These are phyloP conservation scores for Dipus sagitta DNA, from an alignment of 2,797 vertebrate species.

Conservation along the genomic window DNA sequence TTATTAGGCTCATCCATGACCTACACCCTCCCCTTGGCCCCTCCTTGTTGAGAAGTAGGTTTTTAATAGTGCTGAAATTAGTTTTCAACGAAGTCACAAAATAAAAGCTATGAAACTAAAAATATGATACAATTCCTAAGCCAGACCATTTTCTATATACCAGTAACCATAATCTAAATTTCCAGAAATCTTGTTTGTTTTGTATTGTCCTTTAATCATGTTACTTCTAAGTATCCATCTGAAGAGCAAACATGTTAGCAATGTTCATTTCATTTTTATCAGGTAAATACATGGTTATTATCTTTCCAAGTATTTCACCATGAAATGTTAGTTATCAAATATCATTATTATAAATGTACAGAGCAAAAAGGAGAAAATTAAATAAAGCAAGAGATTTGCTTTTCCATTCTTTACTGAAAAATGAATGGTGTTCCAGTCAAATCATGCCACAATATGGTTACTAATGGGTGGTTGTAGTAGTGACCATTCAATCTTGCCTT, in stretches of 20 bases:
- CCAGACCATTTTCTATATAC: not conserved
- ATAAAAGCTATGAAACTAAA: slow-evolving; percentile 58
- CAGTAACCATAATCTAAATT: slow-evolving; percentile 13
- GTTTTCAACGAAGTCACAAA: slow-evolving; percentile 54
- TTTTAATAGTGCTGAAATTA: slow-evolving; percentile 41
- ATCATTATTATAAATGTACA: slow-evolving; percentile 4
- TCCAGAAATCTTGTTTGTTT: slow-evolving; percentile 46
- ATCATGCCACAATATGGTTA: slow-evolving; percentile 9
- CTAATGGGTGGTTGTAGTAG: slow-evolving; percentile 11
- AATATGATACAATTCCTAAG: slow-evolving; percentile 1
- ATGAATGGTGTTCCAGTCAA: not conserved
- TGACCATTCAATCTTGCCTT: not conserved
- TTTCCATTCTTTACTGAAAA: slow-evolving; percentile 43
- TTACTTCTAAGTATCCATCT: slow-evolving; percentile 22
- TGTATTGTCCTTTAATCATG: slow-evolving; percentile 3
- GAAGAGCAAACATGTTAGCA: slow-evolving; percentile 47
- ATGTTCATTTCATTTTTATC: slow-evolving; percentile 40
- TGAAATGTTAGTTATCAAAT: slow-evolving; percentile 10
- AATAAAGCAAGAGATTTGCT: slow-evolving; percentile 27
- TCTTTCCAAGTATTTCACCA: slow-evolving; percentile 13
- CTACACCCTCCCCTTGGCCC: too few species aligned
- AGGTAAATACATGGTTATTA: slow-evolving; percentile 2
- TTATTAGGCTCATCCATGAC: too few species aligned
- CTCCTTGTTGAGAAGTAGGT: too few species aligned
- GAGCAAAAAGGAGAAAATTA: slow-evolving; percentile 43